Percentiles rank a stretch among this genome's conserved stretches.
These are phyloP conservation scores for Otus sunia DNA, from an alignment of 2,113 vertebrate species.

Conservation along the genomic window DNA sequence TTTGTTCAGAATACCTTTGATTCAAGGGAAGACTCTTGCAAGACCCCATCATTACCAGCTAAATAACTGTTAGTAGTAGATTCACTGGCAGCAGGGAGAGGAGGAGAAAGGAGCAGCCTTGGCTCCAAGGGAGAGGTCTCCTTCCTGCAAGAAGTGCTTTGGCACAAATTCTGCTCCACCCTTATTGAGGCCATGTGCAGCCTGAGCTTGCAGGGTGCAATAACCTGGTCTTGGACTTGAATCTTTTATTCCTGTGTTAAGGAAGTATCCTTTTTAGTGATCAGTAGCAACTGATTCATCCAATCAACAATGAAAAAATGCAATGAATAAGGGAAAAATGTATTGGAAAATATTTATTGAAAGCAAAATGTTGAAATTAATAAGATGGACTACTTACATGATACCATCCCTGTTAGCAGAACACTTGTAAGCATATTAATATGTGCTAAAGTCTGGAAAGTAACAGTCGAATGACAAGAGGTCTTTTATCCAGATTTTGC, in stretches of 20 bases:
- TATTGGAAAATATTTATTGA: not conserved
- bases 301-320: not conserved
- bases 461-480: not conserved
- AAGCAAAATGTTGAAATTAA: not conserved
- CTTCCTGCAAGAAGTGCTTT: not conserved
- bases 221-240: rapidly evolving
- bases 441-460: not conserved
- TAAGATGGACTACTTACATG: not conserved
- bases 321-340: not conserved
- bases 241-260: not conserved
- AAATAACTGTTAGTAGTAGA: not conserved
- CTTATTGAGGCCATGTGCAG: not conserved
- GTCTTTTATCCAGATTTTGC: not conserved
- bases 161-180: not conserved
- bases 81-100: not conserved
- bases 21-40: not conserved
- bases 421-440: not conserved
- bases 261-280: not conserved
- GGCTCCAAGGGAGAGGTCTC: not conserved
- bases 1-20: not conserved
- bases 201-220: not conserved
- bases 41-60: not conserved
- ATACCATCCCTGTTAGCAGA: not conserved
- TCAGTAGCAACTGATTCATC: not conserved
- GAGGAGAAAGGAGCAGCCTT: not conserved